These are phyloP conservation scores for Pedionomus torquatus DNA, from an alignment of 2,113 vertebrate genomes.

Conservation along the genomic window DNA sequence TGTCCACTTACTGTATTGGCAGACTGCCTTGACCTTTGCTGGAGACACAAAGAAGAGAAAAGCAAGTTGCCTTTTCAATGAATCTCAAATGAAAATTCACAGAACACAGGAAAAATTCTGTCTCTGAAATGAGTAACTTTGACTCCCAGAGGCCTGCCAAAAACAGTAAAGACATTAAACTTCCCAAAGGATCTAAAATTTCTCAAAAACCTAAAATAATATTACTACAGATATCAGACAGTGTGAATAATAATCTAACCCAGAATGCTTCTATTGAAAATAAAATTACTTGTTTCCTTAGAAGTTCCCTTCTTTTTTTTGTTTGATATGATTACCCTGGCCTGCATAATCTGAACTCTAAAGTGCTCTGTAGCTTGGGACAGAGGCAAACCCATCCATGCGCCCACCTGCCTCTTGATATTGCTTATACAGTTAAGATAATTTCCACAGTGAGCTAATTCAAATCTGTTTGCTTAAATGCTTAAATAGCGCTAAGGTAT, in stretches of 20 bases:
- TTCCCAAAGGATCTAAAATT: background rate
- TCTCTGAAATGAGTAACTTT: background rate
- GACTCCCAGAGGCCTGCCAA: background rate
- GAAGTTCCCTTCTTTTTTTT: background rate
- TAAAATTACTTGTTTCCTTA: background rate
- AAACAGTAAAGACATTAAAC: background rate
- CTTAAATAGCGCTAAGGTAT: background rate
- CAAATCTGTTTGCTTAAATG: background rate
- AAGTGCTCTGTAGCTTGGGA: background rate
- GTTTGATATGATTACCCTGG: background rate
- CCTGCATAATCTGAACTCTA: background rate
- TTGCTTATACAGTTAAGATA: background rate
- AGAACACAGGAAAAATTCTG: background rate
- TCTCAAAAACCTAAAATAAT: background rate
- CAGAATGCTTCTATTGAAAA: background rate
- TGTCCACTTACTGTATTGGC: background rate
- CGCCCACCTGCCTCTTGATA: background rate
- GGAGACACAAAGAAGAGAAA: background rate
- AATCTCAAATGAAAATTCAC: background rate
- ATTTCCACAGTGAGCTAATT: background rate
- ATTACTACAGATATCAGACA: background rate
- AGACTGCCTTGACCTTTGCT: conserved; percentile 1
- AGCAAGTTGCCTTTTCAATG: background rate
- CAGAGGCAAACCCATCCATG: background rate
- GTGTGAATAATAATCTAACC: background rate